A percentile compares a stretch with the other conserved stretches of the same genome.
Conservation (phyloP, 2,113 vertebrate genomes). For the Myotis brandtii region DNA sequence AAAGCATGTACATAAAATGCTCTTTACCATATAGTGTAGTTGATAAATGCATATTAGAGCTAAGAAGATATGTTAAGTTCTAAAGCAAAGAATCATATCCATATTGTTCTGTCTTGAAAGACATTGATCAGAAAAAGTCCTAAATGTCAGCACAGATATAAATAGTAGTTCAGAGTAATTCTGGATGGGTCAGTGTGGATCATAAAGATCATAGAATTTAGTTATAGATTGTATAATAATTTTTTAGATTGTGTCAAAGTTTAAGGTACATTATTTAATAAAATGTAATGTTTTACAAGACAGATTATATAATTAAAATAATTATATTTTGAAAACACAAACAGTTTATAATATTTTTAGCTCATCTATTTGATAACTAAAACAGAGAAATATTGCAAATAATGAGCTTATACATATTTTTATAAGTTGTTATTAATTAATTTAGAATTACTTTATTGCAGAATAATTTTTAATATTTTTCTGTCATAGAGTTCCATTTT, state of each 20-base stretch:
- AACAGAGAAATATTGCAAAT: neutral
- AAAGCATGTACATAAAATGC: neutral
- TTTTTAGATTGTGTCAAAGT: neutral
- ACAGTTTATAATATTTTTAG: slow-evolving; percentile 33
- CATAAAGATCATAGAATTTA: neutral
- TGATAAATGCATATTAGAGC: slow-evolving; percentile 12
- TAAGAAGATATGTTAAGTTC: slow-evolving; percentile 6
- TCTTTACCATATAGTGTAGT: neutral
- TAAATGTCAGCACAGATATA: neutral
- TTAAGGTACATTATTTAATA: neutral
- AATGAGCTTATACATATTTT: neutral
- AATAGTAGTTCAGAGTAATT: slow-evolving; percentile 32
- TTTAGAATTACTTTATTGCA: slow-evolving; percentile 33
- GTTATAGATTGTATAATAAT: neutral
- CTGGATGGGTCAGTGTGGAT: neutral
- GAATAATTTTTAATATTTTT: slow-evolving; percentile 26
- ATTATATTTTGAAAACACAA: neutral
- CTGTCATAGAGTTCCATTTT: neutral
- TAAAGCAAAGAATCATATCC: neutral
- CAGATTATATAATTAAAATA: slow-evolving; percentile 23
- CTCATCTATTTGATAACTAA: slow-evolving; percentile 26
- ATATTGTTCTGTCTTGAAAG: neutral
- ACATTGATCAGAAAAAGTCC: slow-evolving; percentile 4
- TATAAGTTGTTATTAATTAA: neutral
- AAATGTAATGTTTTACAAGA: neutral